Base-by-base conservation (phyloP, 2,113 vertebrate genomes). In the Platycercus adscitus region DNA sequence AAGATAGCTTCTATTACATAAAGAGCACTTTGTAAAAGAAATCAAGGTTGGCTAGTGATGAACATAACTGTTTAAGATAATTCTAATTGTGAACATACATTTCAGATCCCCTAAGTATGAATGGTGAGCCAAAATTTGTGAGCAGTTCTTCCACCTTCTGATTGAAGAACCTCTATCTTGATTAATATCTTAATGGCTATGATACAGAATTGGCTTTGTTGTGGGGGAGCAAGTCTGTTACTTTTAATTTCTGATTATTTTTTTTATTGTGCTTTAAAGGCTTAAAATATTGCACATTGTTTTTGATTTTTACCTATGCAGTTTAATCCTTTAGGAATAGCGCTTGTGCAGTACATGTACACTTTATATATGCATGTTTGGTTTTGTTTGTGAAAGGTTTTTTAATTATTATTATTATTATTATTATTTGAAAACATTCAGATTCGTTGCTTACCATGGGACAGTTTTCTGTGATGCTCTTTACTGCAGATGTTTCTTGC, bases 281-380 rank as follows among this genome's bases (percentile, higher is more conserved):
- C 97, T 97, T 98, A 96, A 98, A 93, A 98, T 98, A 88, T 98
- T 98, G 98, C 98, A 98, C 98, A 98, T 98, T 98, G 95, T 75
- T 97, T 95, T 95, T 97, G 94, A 97, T 98, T 98, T 98, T 98
- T 98, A 98, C 97, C 98, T 98, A 98, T 98, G 98, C 98, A 98
- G 97, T 98, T 97, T 96, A 97, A 97, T 96, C 94, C 93, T 94
- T 63, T 98, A 98, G 97, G 93, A 94, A 79, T 98, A 98, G 97
- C 5, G 81, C 97, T 97, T 98, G 89, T 97, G 94, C 97, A 95
- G 94, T 96, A 93, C 96, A 75, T 95, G 96, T 98, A 98, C 96
- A 98, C 97, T 97, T 96, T 97, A 97, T 97, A 97, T 97, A 97
- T 97, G 94, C 94, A 97, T 97, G 97, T 96, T 96, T 95, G 82